A percentile compares a stretch with the other conserved stretches of the same genome.
These are phyloP conservation scores for Palythoa grandis DNA, from an alignment of 92 coral and sea anemone genomes.

Conservation along the genomic window DNA sequence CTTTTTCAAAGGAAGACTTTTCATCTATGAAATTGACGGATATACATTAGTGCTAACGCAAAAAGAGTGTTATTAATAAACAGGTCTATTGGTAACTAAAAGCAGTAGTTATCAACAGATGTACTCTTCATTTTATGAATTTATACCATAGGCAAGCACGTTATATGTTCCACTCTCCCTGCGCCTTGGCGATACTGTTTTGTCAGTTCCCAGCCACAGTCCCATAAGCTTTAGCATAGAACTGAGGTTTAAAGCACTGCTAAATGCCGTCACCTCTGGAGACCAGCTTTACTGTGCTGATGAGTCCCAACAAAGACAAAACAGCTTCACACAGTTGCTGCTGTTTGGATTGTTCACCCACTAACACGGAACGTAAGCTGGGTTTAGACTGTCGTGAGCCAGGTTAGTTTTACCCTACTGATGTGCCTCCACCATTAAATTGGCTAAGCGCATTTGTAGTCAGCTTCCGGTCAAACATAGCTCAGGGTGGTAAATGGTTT, in stretches of 20 bases:
- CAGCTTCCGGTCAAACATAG: background rate
- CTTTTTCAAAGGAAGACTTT: conserved; percentile 70
- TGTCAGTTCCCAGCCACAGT: background rate
- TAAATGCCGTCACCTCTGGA: background rate
- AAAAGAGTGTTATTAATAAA: too few relatives aligned
- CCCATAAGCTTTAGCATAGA: background rate
- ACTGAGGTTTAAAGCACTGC: conserved; percentile 7
- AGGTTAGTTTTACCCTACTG: too few relatives aligned
- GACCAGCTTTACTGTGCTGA: conserved; percentile 32
- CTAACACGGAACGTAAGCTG: too few relatives aligned
- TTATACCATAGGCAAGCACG: background rate
- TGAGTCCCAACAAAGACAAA: conserved; percentile 11
- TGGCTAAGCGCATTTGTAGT: background rate
- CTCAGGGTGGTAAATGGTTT: too few relatives aligned
- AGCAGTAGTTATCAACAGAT: too few relatives aligned
- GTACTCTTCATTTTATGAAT: too few relatives aligned
- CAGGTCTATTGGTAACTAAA: background rate
- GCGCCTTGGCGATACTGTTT: background rate
- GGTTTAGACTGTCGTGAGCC: too few relatives aligned
- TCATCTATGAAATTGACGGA: conserved; percentile 57
- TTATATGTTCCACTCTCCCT: background rate
- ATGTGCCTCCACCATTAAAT: too few relatives aligned
- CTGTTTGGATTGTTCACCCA: too few relatives aligned
- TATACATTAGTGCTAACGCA: background rate
- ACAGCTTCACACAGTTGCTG: background rate